Base-by-base conservation (phyloP, 1,140 invertebrate species). In the Dysdera silvatica region DNA sequence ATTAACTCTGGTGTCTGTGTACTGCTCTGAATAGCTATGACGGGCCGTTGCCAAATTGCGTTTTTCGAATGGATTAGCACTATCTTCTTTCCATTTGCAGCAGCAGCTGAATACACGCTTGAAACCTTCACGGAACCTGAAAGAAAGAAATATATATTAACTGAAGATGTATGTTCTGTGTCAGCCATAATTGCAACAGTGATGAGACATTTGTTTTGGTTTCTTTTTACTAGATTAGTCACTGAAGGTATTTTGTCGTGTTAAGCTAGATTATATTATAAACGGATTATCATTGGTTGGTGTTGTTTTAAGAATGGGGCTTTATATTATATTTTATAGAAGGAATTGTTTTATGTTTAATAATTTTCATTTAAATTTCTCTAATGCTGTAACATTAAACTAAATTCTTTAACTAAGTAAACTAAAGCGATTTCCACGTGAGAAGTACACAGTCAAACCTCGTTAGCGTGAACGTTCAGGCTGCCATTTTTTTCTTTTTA, bases 51-150 rank as follows among this genome's bases (percentile, higher is more conserved):
- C 61, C n/a, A 64, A 61, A 18, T 71, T 57, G 18, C 61, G 45
- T 24, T 63, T 55, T 20, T 68, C 63, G 20, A 65, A 61, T 4
- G 54, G 49, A 16, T 52, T 60, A 5, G 65, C 37, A 5, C 35
- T 37, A 18, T 68, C 52, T 10, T 66, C 45, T 37, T 65, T 68
- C 43, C 55, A 52, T n/a, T 64, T 55, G 56, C 68, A 70, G 67
- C 83, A 86, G 0, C 86, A 85, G 70, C 88, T 86, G 74, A 93
- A 91, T 71, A 91, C 88, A 73, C 88, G 84, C 66, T 88, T 88
- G 75, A 92, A 92, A 4, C 90, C 90, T 68, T 87, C 82, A 33
- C 89, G 82, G 77, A 94, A 93, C 76, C 89, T 94, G 74, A 55
- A 57, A 33, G 12, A 61, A 61, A 55, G 58, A 33, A 31, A 57